Percentiles rank a stretch among this genome's conserved stretches.
phyloP scores from a whole-genome alignment of 2,888 invertebrate species.

The Chydorus sphaericus region DNA sequence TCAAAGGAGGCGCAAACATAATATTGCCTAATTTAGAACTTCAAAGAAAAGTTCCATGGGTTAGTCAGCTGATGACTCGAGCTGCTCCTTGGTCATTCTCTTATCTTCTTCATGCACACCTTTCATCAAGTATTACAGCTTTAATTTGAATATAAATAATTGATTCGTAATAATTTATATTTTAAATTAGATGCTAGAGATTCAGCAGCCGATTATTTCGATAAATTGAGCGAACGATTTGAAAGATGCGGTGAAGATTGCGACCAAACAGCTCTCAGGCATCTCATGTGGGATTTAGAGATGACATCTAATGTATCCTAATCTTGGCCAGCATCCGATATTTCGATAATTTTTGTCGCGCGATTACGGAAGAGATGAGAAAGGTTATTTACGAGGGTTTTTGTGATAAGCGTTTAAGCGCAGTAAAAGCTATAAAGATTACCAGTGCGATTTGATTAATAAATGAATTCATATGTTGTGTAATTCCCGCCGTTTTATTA shows the following conservation, averaged over 20 bases:
- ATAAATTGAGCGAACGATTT: background rate
- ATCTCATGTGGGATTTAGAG: conserved; percentile 26
- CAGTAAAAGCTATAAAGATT: too few relatives aligned
- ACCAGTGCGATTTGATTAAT: too few relatives aligned
- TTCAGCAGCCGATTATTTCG: background rate
- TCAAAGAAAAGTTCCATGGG: background rate
- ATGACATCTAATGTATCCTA: conserved; percentile 18
- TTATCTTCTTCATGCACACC: conserved; percentile 11
- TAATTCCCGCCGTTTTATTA: too few relatives aligned
- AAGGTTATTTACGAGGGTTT: too few relatives aligned
- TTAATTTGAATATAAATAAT: background rate
- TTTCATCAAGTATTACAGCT: too few relatives aligned
- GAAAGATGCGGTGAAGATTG: conserved; percentile 1
- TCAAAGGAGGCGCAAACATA: background rate
- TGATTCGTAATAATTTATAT: background rate
- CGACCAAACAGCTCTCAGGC: conserved; percentile 23
- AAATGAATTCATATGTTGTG: too few relatives aligned
- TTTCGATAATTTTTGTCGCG: too few relatives aligned
- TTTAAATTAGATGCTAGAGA: background rate
- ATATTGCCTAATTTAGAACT: background rate
- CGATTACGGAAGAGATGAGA: too few relatives aligned
- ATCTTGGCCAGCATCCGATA: conserved; percentile 20
- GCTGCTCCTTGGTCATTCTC: conserved; percentile 16
- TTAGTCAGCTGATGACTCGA: background rate
- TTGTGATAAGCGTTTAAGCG: too few relatives aligned